Percentiles rank a stretch among this genome's conserved stretches.
phyloP scores from a whole-genome alignment of 2,113 vertebrate genomes.

The Mola mola region DNA sequence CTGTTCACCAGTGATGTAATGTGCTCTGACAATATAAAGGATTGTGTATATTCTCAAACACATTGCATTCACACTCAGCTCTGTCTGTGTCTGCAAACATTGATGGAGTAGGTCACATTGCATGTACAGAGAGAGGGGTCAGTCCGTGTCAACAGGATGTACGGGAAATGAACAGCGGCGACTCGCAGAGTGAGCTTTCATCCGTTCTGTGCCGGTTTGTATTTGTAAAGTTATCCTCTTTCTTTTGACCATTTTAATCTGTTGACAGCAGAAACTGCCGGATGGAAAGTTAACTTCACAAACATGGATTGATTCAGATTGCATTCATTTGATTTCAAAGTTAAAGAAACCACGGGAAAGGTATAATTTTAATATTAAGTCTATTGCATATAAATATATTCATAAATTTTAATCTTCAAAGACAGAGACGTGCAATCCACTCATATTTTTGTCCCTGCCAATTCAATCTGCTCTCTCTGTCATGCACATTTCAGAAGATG shows the following conservation, averaged over 20 bases:
- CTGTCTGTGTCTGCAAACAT: conserved; percentile 13
- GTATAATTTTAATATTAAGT: no score
- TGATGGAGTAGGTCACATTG: conserved; percentile 20
- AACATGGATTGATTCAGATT: no score
- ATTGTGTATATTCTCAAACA: background rate
- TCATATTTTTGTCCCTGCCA: no score
- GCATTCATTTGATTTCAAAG: no score
- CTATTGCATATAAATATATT: no score
- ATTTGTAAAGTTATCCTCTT: conserved; percentile 21
- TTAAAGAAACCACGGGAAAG: no score
- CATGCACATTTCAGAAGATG: no score
- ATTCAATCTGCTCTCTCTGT: no score
- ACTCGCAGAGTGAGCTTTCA: conserved; percentile 10
- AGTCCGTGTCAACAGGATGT: conserved; percentile 1
- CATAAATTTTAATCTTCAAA: no score
- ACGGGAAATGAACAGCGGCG: background rate
- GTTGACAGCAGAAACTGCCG: conserved; percentile 7
- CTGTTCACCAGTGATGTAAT: conserved; percentile 1
- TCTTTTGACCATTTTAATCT: background rate
- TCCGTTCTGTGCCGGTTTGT: conserved; percentile 9
- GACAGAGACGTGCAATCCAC: no score
- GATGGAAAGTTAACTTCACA: conserved; percentile 14
- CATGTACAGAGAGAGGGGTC: conserved; percentile 21
- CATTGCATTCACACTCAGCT: background rate
- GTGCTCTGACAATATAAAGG: conserved; percentile 6